Base-by-base conservation (phyloP, 2,113 vertebrate species). In the Lampris megalopsis region DNA sequence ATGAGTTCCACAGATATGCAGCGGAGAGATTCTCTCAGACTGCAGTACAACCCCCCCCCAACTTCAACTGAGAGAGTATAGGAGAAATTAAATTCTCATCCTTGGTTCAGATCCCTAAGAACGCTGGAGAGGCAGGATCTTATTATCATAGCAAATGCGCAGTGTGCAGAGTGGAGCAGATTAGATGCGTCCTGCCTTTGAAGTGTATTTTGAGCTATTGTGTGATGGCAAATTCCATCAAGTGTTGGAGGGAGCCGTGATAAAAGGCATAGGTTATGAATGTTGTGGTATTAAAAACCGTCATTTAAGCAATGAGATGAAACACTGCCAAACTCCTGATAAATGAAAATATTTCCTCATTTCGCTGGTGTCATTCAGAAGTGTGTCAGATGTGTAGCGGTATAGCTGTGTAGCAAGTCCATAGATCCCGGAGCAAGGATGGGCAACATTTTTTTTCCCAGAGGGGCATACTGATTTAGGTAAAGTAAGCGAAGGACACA, bases 141-240 rank as follows among this genome's bases (percentile, higher is more conserved):
- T 88, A 91, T 91, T 91, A 94, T 91, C 85, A 83, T 85, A 87
- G 82, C 78, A 84, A 89, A 90, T 91, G 77, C 86, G 83, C 87
- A 88, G 78, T 84, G 85, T 85, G 82, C 83, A 85, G 85, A 86
- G 86, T 85, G 77, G 81, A 87, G 85, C 70, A 91, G 90, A 93
- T 93, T 92, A 92, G 91, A 93, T 86, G 89, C 85, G 81, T 89
- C 89, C 85, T 77, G 73, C 80, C 83, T 92, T 90, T 94, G 92
- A 94, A 91, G 91, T 92, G 71, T 87, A 84, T 86, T 91, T 91
- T 78, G 85, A 47, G 75, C 82, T 91, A 92, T 91, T 92, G 93
- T 90, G 89, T 5, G 53, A 79, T 76, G 85, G 88, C 89, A 88
- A 92, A 91, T 91, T 90, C 91, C 90, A 90, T 85, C 88, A 91